These are phyloP conservation scores for Toxonevra muliebris DNA, from an alignment of 2,888 invertebrate genomes.

Conservation along the genomic window DNA sequence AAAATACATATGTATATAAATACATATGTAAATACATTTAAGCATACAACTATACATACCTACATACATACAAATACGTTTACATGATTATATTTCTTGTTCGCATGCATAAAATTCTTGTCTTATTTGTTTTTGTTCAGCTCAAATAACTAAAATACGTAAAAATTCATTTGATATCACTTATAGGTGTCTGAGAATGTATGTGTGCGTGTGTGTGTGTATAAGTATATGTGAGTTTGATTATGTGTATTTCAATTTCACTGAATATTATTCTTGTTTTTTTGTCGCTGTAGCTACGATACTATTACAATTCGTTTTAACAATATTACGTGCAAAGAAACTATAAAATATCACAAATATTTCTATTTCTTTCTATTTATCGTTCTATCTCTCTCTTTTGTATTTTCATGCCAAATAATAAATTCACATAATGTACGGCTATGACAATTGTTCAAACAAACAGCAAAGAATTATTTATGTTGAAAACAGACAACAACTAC, in stretches of 20 bases:
- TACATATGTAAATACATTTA: too few species aligned
- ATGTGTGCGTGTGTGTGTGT: too few species aligned
- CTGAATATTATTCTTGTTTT: not conserved
- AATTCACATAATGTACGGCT: slow-evolving; percentile 15
- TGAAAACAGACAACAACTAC: not conserved
- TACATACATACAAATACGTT: too few species aligned
- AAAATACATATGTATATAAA: too few species aligned
- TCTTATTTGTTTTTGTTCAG: too few species aligned
- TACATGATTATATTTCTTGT: too few species aligned
- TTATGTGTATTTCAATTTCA: not conserved
- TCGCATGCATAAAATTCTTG: too few species aligned
- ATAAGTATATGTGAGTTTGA: too few species aligned
- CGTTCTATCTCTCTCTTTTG: not conserved
- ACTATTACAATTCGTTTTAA: not conserved
- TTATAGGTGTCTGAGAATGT: too few species aligned
- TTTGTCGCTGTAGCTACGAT: not conserved
- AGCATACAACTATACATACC: too few species aligned
- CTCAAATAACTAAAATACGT: too few species aligned
- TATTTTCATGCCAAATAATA: slow-evolving; percentile 23
- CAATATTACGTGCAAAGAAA: not conserved
- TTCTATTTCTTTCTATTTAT: not conserved
- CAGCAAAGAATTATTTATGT: slow-evolving; percentile 3
- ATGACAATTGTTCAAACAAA: slow-evolving; percentile 7
- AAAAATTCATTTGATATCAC: too few species aligned
- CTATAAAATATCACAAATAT: not conserved